These are phyloP conservation scores for Merodon equestris DNA, from an alignment of 2,888 invertebrate genomes.

Conservation along the genomic window DNA sequence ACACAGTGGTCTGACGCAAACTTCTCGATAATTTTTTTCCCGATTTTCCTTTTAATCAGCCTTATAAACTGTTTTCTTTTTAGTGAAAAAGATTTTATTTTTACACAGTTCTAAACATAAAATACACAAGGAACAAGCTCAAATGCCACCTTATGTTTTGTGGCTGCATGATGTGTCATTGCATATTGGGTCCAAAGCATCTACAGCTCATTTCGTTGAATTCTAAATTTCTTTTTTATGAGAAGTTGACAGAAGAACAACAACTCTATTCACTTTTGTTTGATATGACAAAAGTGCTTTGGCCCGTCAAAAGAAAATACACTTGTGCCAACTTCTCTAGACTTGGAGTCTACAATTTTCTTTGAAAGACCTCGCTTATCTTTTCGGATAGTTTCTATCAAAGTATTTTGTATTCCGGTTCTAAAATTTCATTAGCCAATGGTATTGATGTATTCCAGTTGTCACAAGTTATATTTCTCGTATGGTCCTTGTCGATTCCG, in stretches of 20 bases:
- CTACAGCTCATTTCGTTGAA: background rate
- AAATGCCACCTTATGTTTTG: background rate
- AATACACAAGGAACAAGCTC: slow-evolving; percentile 2
- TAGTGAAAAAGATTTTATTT: background rate
- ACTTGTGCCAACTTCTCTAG: slow-evolving; percentile 7
- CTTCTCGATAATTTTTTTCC: background rate
- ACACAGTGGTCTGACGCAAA: background rate
- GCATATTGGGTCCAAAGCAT: background rate
- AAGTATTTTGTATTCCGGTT: no score
- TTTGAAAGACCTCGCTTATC: background rate
- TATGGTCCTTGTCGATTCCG: background rate
- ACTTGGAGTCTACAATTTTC: slow-evolving; percentile 1
- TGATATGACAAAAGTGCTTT: background rate
- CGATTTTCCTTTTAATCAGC: background rate
- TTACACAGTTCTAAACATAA: slow-evolving; percentile 3
- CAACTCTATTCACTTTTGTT: background rate
- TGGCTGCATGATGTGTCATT: background rate
- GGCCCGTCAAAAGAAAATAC: background rate
- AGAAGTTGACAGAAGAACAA: background rate
- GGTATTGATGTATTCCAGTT: background rate
- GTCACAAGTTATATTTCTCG: background rate
- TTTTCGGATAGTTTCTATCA: no score
- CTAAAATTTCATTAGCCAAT: background rate
- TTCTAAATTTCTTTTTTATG: background rate
- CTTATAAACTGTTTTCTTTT: background rate